Evolutionary conservation across 2,113 vertebrate genomes (phyloP), one percentile per base, ranked within the genome.

Genomic region (Nerophis ophidion): DNA sequence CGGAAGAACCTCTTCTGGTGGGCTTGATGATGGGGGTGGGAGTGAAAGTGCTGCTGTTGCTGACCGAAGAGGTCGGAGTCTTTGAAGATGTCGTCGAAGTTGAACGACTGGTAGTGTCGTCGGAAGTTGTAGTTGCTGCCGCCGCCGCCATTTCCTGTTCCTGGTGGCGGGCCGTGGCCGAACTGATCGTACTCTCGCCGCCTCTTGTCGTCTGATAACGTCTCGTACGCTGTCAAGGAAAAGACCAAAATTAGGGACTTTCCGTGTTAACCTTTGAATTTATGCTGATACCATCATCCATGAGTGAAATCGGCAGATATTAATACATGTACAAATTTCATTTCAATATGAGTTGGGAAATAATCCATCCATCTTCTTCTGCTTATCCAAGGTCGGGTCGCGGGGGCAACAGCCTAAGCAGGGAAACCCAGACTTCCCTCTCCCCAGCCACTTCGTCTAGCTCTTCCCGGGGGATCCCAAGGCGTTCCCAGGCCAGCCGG

Each of bases 61-160:
- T 83, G 77, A 61, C 90, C 91, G 48, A 96, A 97, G 11, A 89
- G 48, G 56, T 93, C 90, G 58, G 90, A 94, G 89, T 95, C 95
- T 90, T 91, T 93, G 83, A 99, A 96, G 5, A 98, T 87, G 81
- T 98, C 93, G 0, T 99, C 93, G 55, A 98, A 97, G 79, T 96
- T 93, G 86, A 96, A 98, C 4, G 92, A 84, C 68, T 84, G 83
- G 78, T 56, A 80, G 73, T 84, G 90, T 55, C 94, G 92, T 33
- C 90, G 90, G 70, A 93, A 95, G 0, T 91, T 75, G 47, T 87
- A 91, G 67, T 81, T 75, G 16, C 81, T 79, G 77, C 86, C 65
- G 51, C 72, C 47, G 63, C 73, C 66, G 47, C 71, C 2, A 4
- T 46, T 50, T 72, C 86, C 85, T 10, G 71, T 79, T 17, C 74